phyloP scores from a whole-genome alignment of 2,888 invertebrate species.

The Antitype chi region DNA sequence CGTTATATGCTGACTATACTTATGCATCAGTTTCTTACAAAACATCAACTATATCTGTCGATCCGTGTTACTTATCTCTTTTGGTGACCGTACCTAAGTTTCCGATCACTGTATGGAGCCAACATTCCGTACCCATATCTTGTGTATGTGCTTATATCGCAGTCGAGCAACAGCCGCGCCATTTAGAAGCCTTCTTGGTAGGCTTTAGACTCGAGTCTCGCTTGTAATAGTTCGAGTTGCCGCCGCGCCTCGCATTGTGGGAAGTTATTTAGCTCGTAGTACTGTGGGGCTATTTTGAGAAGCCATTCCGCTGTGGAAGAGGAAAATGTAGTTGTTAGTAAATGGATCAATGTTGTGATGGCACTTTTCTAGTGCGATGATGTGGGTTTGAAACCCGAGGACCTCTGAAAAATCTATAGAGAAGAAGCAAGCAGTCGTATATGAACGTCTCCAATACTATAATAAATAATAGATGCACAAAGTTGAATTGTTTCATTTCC shows the following conservation, averaged over 20 bases:
- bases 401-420: no score
- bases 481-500: no score
- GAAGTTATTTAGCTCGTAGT: constrained; percentile 99
- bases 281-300: constrained; percentile 98
- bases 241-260: constrained; percentile 99
- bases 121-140: neutral
- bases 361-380: neutral
- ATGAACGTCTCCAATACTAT: no score
- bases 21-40: no score
- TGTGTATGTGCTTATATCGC: neutral
- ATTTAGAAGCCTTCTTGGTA: constrained; percentile 96
- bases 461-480: no score
- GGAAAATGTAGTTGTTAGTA: neutral
- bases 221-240: constrained; percentile 96
- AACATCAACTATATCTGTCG: no score
- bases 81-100: neutral
- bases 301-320: constrained; percentile 96
- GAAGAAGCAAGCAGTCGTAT: no score
- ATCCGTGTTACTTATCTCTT: no score
- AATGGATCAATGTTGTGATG: neutral
- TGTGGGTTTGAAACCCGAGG: no score
- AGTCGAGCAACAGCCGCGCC: neutral
- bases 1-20: no score
- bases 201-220: constrained; percentile 96
- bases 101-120: neutral